A percentile compares a stretch with the other conserved stretches of the same genome.
phyloP scores from a whole-genome alignment of 2,797 vertebrate genomes.

The Characodon lateralis region DNA sequence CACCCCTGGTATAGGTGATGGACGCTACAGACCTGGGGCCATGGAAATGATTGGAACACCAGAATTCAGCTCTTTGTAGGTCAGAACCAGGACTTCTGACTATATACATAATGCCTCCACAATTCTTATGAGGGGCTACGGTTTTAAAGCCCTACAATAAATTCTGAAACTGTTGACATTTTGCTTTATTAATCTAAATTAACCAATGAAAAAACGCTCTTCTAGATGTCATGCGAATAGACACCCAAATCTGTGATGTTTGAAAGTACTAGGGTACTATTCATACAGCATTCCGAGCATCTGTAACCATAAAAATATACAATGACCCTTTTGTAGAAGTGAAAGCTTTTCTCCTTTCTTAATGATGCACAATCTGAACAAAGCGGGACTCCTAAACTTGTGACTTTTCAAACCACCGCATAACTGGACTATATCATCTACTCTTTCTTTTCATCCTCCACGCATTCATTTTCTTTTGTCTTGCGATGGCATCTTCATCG shows the following conservation, averaged over 20 bases:
- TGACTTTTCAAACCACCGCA: too few relatives aligned
- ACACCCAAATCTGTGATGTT: too few relatives aligned
- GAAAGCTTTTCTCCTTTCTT: background rate
- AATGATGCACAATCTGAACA: background rate
- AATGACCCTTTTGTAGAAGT: background rate
- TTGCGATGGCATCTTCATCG: too few relatives aligned
- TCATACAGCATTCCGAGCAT: too few relatives aligned
- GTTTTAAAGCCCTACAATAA: background rate
- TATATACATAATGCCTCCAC: background rate
- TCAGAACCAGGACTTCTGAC: background rate
- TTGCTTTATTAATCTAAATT: background rate
- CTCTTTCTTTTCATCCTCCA: background rate
- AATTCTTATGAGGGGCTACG: background rate
- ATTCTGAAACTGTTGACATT: background rate
- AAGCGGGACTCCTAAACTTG: background rate
- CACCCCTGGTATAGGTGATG: background rate
- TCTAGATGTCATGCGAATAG: background rate
- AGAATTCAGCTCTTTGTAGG: background rate
- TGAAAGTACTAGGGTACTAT: too few relatives aligned
- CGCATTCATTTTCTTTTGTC: background rate
- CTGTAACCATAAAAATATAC: too few relatives aligned
- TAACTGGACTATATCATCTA: background rate
- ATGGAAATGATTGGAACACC: background rate
- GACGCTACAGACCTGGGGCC: background rate
- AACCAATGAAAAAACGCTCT: background rate